Percentiles rank a stretch among this genome's conserved stretches.
phyloP scores from a whole-genome alignment of 2,113 vertebrate genomes.

The Fukomys damarensis region DNA sequence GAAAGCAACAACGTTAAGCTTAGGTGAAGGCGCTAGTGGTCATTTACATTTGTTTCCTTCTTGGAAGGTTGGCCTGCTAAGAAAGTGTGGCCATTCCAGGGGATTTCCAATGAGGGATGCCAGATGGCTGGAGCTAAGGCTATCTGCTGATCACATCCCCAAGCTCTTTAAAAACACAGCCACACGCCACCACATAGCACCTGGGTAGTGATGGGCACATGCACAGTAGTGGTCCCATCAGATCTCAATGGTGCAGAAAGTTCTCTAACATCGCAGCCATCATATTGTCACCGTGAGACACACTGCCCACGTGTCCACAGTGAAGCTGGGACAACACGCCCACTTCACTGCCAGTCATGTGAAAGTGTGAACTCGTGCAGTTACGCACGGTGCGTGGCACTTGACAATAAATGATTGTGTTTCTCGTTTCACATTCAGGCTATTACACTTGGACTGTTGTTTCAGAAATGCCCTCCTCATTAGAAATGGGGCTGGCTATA shows the following conservation, averaged over 20 bases:
- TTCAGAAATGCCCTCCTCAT: not conserved
- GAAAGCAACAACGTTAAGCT: not conserved
- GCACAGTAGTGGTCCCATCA: not conserved
- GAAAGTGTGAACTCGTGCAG: too few species aligned
- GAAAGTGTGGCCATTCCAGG: not conserved
- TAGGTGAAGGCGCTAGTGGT: not conserved
- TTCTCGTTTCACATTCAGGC: too few species aligned
- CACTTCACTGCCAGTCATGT: not conserved
- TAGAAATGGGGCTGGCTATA: not conserved
- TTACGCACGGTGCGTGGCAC: fast-evolving
- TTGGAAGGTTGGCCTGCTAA: not conserved
- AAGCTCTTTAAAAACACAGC: not conserved
- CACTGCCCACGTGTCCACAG: not conserved
- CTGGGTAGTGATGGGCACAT: too few species aligned
- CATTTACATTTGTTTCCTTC: slow-evolving; percentile 3
- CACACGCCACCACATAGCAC: fast-evolving
- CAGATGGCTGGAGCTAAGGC: not conserved
- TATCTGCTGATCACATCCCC: not conserved
- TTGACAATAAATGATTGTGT: too few species aligned
- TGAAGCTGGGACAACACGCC: not conserved
- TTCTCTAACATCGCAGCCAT: not conserved
- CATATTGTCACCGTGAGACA: not conserved
- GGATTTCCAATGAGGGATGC: not conserved
- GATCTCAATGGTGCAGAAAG: not conserved
- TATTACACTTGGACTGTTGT: not conserved